phyloP scores from a whole-genome alignment of 2,888 invertebrate species.

The Acanthococcus lagerstroemiae region DNA sequence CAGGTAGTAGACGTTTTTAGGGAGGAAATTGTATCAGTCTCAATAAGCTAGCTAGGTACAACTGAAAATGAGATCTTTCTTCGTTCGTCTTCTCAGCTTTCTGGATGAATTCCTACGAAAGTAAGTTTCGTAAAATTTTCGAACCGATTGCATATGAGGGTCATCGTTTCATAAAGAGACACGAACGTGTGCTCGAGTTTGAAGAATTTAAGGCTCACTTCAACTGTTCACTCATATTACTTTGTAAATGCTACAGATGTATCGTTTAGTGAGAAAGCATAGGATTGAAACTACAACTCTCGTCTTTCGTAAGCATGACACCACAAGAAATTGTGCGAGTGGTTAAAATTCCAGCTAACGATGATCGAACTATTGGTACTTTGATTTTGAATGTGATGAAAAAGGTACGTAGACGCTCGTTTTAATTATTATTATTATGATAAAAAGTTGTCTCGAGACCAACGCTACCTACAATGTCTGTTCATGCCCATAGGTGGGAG shows the following conservation, averaged over 20 bases:
- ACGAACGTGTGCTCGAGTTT: not conserved
- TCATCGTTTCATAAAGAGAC: not conserved
- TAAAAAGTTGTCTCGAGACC: too few relatives aligned
- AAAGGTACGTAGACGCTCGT: not conserved
- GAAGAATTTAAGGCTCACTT: not conserved
- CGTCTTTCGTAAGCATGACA: not conserved
- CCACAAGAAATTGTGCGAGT: not conserved
- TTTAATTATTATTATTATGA: not conserved
- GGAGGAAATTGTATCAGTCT: too few relatives aligned
- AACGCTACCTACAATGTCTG: not conserved
- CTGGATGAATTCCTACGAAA: too few relatives aligned
- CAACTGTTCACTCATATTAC: not conserved
- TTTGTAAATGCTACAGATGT: not conserved
- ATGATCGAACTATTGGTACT: not conserved
- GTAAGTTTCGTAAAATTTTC: too few relatives aligned
- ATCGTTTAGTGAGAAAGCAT: not conserved
- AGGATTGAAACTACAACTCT: not conserved
- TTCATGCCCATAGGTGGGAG: not conserved
- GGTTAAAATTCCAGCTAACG: not conserved
- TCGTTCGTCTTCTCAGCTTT: too few relatives aligned
- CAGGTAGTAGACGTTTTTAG: too few relatives aligned
- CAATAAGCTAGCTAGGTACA: too few relatives aligned
- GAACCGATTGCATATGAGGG: too few relatives aligned
- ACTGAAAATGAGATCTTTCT: too few relatives aligned
- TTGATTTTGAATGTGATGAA: not conserved